These are phyloP conservation scores for Trissolcus basalis DNA, from an alignment of 1,140 invertebrate genomes.

Conservation along the genomic window DNA sequence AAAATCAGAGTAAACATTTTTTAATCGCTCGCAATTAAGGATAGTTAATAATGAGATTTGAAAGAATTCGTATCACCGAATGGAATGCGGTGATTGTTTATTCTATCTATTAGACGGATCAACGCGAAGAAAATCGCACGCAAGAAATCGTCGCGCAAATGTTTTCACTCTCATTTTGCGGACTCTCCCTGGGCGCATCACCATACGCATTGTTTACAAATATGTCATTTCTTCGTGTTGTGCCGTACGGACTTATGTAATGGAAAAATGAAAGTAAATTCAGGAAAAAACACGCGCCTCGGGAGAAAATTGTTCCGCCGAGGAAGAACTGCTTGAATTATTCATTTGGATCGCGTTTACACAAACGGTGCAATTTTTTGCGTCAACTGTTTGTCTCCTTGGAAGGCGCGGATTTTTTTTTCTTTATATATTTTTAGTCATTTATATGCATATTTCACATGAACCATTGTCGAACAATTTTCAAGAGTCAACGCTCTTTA, in stretches of 20 bases:
- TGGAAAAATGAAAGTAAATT: slow-evolving; percentile 48
- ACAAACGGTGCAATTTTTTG: slow-evolving; percentile 28
- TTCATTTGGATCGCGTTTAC: slow-evolving; percentile 21
- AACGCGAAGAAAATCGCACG: slow-evolving; percentile 23
- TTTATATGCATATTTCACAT: slow-evolving; percentile 24
- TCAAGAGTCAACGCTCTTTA: slow-evolving; percentile 21
- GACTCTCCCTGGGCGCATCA: slow-evolving; percentile 13
- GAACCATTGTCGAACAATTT: slow-evolving; percentile 11
- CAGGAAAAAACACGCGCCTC: slow-evolving; percentile 23
- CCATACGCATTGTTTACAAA: slow-evolving; percentile 50
- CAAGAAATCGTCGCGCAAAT: slow-evolving; percentile 3
- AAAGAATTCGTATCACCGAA: not conserved
- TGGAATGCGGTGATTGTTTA: not conserved
- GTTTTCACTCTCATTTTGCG: slow-evolving; percentile 44
- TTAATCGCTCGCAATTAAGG: too few species aligned
- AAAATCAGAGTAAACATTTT: too few species aligned
- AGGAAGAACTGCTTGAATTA: slow-evolving; percentile 33
- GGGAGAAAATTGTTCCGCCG: slow-evolving; percentile 29
- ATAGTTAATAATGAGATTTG: too few species aligned
- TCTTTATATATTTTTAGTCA: slow-evolving; percentile 10
- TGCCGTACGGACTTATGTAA: slow-evolving; percentile 31
- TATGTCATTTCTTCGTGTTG: slow-evolving; percentile 37
- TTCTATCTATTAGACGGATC: slow-evolving; percentile 1
- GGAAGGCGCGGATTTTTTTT: not conserved
- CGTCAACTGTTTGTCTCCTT: slow-evolving; percentile 10